Evolutionary conservation across 2,797 vertebrate genomes (phyloP), one percentile per base, ranked within the genome.

Genomic region (Pseudotriccus pelzelni): DNA sequence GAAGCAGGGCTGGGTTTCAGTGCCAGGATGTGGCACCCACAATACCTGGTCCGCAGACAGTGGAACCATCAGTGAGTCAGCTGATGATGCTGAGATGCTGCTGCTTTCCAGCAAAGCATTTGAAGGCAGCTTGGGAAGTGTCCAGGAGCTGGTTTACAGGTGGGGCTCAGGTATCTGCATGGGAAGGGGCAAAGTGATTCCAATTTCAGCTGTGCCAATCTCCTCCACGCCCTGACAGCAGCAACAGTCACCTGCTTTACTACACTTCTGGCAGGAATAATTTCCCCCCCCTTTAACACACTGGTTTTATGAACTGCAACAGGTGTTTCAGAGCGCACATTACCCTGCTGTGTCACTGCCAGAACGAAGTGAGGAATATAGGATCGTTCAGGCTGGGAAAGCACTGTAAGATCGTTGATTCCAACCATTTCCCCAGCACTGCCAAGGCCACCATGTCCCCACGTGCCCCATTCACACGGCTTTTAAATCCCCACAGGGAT

Each of bases 261-360:
- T 28, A 2, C 39, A 3, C 3, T 6, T 37, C 10, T 67, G 72
- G 46, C 62, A 73, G 67, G 30, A 89, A 30, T 44, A 49, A 78
- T 50, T 50, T 23, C 56, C 21, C 20, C 28, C 24, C 17, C 36
- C 43, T 0, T 0, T 52, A 37, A 47, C 6, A 1, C 3, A 0
- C 2, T 6, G 32, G 8, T 28, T 82, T 87, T 79, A 56, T 39
- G 56, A 69, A 53, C 60, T 66, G 50, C 59, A 62, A 4, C 62
- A 90, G 63, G 67, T 77, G 68, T 80, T 92, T 58, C 75, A 83
- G 72, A 64, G 56, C 67, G 46, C 80, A 69, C 83, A 32, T 36
- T 12, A 21, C 58, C 44, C 47, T 56, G 47, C 43, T 20, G 73
- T 46, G 24, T 9, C 68, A 50, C 63, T 37, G 59, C 44, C 87